Evolutionary conservation across 2,888 invertebrate species (phyloP).

Genomic region (Nebria salina): DNA sequence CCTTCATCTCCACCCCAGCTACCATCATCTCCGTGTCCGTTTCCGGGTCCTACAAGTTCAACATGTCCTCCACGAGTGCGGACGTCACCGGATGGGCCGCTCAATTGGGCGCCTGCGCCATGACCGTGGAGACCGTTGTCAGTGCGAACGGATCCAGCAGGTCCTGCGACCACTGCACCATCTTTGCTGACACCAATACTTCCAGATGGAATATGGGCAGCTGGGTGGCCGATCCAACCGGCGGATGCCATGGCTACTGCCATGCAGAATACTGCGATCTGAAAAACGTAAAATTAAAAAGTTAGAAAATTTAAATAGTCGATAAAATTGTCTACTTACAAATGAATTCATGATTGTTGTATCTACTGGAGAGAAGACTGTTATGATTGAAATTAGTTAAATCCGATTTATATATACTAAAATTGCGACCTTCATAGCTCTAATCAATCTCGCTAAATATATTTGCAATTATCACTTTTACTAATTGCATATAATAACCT

Average conservation of each 20-base stretch:
- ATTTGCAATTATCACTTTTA: not conserved
- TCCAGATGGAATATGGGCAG: slow-evolving; percentile 34
- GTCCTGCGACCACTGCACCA: slow-evolving; percentile 46
- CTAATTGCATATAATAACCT: slow-evolving; percentile 14
- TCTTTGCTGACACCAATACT: slow-evolving; percentile 25
- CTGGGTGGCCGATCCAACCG: slow-evolving; percentile 4
- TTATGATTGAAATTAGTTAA: not conserved
- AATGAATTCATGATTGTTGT: not conserved
- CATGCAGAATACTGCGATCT: slow-evolving; percentile 37
- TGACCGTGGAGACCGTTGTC: slow-evolving; percentile 40
- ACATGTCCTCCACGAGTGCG: slow-evolving; percentile 34
- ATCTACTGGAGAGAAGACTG: not conserved
- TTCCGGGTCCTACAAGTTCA: slow-evolving; percentile 30
- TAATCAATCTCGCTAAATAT: not conserved
- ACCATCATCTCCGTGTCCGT: slow-evolving; percentile 26
- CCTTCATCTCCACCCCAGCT: slow-evolving; percentile 29
- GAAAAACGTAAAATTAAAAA: not conserved
- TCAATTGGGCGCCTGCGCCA: slow-evolving; percentile 43
- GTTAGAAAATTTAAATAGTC: not conserved
- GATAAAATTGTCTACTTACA: not conserved
- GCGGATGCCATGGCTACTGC: slow-evolving; percentile 18
- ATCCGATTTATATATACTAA: slow-evolving; percentile 6
- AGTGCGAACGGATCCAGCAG: slow-evolving; percentile 29
- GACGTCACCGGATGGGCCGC: slow-evolving; percentile 44
- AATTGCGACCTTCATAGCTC: not conserved